Base-by-base conservation (phyloP, 1,140 invertebrate species). In the Manduca sexta region DNA sequence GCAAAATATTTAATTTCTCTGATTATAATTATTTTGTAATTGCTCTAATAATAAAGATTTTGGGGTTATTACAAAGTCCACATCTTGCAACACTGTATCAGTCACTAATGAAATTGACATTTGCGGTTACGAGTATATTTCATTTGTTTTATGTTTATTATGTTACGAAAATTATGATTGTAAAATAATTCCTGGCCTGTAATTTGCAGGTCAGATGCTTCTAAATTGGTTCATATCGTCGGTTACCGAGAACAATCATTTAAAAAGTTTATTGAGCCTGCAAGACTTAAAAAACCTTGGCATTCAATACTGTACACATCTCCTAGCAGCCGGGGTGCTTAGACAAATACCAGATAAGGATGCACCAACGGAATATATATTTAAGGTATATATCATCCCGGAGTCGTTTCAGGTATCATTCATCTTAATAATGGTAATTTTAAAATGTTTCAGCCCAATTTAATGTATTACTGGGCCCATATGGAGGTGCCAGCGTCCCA, bases 381-480 rank as follows among this genome's bases (percentile, higher is more conserved):
- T 96, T 78, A 91, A 93, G 89, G 95, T 97, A 89, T 87, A 26
- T 40, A 45, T 46, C 12, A 40, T 35, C 21, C 35, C 12, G n/a
- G n/a, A n/a, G n/a, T n/a, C n/a, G n/a, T n/a, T n/a, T n/a, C n/a
- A n/a, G n/a, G n/a, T n/a, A n/a, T n/a, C n/a, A n/a, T n/a, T n/a
- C n/a, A n/a, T n/a, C 33, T 44, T 10, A 43, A 4, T 45, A 8
- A 39, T 40, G n/a, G n/a, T n/a, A 18, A 3, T 30, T 51, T 46
- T 34, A 48, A 44, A 11, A 16, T 49, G 62, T 88, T 90, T 30
- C 79, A 97, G 95, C 91, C 93, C 44, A 93, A 94, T 74, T 88
- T 94, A 61, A 94, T 95, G 91, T 96, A 97, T 78, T 94, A 92
- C 70, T 96, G 95, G 95, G 90, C 92, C 15, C 92, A 95, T 69